These are phyloP conservation scores for Ectemnius cavifrons DNA, from an alignment of 2,888 invertebrate species.

Conservation along the genomic window DNA sequence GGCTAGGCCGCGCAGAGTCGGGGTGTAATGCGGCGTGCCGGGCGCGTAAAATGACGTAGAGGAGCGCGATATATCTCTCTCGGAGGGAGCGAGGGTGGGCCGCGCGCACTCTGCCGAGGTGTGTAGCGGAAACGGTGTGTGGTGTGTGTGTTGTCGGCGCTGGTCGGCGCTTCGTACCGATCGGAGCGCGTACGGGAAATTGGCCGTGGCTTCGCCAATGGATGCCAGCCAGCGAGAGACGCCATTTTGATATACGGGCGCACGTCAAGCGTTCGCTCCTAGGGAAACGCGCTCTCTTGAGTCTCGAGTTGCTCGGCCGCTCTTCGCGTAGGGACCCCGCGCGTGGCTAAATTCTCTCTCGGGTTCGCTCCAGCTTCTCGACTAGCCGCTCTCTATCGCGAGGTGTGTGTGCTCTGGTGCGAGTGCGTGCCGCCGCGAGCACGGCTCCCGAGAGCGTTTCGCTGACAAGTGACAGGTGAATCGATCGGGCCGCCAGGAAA, in stretches of 20 bases:
- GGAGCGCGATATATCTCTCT: slow-evolving; percentile 6
- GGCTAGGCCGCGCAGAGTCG: slow-evolving; percentile 44
- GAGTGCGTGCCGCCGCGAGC: slow-evolving; percentile 52
- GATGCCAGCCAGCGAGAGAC: slow-evolving; percentile 73
- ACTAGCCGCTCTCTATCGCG: slow-evolving; percentile 47
- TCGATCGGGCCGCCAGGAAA: slow-evolving; percentile 67
- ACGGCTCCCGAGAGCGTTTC: slow-evolving; percentile 54
- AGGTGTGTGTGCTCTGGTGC: slow-evolving; percentile 42
- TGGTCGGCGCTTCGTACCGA: slow-evolving; percentile 44
- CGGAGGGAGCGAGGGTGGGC: slow-evolving; percentile 53
- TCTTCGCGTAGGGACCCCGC: slow-evolving; percentile 47
- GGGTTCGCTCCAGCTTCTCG: slow-evolving; percentile 28
- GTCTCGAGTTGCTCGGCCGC: slow-evolving; percentile 49
- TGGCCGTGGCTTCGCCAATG: slow-evolving; percentile 70
- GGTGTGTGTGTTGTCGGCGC: slow-evolving; percentile 42
- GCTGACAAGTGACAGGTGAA: slow-evolving; percentile 74
- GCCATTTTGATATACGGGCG: slow-evolving; percentile 77
- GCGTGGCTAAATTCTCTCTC: slow-evolving; percentile 45
- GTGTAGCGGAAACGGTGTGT: slow-evolving; percentile 21
- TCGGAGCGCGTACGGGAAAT: slow-evolving; percentile 63
- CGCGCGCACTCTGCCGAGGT: slow-evolving; percentile 40
- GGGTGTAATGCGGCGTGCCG: slow-evolving; percentile 44
- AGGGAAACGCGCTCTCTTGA: slow-evolving; percentile 59
- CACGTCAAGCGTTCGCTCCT: slow-evolving; percentile 68
- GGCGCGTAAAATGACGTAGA: slow-evolving; percentile 59